Evolutionary conservation across 2,113 vertebrate species (phyloP).

Genomic region (Chitala chitala): DNA sequence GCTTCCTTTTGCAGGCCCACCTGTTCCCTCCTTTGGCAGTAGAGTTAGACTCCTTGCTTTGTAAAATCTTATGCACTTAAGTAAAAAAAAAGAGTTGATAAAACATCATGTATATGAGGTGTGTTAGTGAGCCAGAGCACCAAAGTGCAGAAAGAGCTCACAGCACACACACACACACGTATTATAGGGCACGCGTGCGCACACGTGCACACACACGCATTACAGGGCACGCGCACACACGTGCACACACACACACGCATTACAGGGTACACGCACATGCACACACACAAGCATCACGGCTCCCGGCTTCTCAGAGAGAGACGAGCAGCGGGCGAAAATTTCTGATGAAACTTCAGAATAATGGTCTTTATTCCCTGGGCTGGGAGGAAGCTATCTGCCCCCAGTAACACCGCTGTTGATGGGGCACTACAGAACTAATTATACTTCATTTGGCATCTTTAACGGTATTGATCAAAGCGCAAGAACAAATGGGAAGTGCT

Average conservation of each 20-base stretch:
- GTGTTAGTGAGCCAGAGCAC: not conserved
- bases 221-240: not conserved
- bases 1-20: too few species aligned
- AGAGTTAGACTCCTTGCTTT: too few species aligned
- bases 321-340: conserved; percentile 11
- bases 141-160: not conserved
- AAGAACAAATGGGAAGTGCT: conserved; percentile 86
- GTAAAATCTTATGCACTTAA: too few species aligned
- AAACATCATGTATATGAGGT: too few species aligned
- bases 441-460: conserved; percentile 87
- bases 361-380: conserved; percentile 26
- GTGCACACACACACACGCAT: not conserved
- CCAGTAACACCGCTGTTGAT: conserved; percentile 62
- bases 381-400: conserved; percentile 20
- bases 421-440: conserved; percentile 80
- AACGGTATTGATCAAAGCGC: conserved; percentile 87
- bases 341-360: conserved; percentile 27
- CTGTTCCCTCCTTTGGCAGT: too few species aligned
- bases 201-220: not conserved
- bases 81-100: too few species aligned
- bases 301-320: not conserved
- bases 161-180: not conserved
- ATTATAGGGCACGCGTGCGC: not conserved
- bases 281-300: not conserved
- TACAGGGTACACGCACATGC: too few species aligned